Evolutionary conservation across 2,113 vertebrate species (phyloP), one percentile per base, ranked within the genome.

Genomic region (Menura novaehollandiae): DNA sequence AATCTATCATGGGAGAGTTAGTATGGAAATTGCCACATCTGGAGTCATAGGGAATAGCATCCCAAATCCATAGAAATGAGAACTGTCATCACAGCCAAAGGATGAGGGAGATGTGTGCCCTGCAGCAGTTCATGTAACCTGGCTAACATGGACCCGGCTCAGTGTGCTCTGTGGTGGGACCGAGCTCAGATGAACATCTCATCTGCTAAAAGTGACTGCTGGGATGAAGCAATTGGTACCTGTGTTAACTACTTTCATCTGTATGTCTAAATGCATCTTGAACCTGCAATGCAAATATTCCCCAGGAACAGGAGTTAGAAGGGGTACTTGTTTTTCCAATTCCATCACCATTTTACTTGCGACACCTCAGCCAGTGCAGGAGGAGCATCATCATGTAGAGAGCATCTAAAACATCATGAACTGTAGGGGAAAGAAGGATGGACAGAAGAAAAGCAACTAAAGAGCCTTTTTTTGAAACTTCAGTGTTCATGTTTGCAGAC

Each of bases 61-160:
- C 85, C 22, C 60, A 55, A 64, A 69, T n/a, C 46, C 41, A 32
- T 4, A 76, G 60, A 72, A 78, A 77, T 51, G 12, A 75, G 69
- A 82, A 68, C 19, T 68, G 11, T 51, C 6, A 4, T 72, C 43
- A 33, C 32, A 94, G 71, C 23, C 73, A 52, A 60, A 35, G 79
- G 64, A 28, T 9, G 18, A 55, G 28, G 63, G 46, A 86, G 26
- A 33, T 51, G 51, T 51, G 37, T 59, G 17, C 27, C 11, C 24
- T 43, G 28, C 35, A 77, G 47, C 33, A 41, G n/a, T 6, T 41
- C 2, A 3, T n/a, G 32, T 59, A 53, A 77, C 44, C 17, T 28
- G n/a, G 17, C 32, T 63, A 43, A 43, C 0, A 5, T 0, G 2
- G 62, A 13, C 21, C 63, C 2, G 2, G 39, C 11, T 67, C 32